Evolutionary conservation across 2,888 invertebrate species (phyloP).

Genomic region (Stegophylla sp.): DNA sequence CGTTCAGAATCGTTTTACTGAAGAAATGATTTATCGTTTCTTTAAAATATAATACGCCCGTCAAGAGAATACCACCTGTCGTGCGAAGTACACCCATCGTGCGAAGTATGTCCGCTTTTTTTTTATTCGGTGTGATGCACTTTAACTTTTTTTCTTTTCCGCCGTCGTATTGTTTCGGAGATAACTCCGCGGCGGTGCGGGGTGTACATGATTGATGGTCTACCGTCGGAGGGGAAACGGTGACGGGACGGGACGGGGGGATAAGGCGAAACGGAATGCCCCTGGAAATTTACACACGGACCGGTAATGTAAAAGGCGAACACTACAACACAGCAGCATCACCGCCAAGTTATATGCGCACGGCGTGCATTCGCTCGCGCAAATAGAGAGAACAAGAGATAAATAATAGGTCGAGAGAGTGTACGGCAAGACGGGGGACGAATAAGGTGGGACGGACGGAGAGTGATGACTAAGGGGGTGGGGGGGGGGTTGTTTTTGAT

Average conservation of each 20-base stretch:
- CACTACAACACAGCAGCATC: not conserved
- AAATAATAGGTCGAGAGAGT: not conserved
- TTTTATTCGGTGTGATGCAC: constrained; percentile 5
- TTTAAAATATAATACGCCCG: too few relatives aligned
- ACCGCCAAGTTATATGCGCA: not conserved
- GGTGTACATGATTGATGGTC: constrained; percentile 50
- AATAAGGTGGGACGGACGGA: not conserved
- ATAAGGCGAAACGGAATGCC: constrained; percentile 36
- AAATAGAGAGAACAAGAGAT: not conserved
- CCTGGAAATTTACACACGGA: constrained; percentile 57
- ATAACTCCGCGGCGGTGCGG: constrained; percentile 12
- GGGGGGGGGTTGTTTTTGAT: constrained; percentile 18
- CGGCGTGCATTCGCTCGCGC: not conserved
- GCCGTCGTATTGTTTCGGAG: constrained; percentile 38
- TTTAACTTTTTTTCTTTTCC: constrained; percentile 3
- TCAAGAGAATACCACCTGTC: too few relatives aligned
- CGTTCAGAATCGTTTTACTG: too few relatives aligned
- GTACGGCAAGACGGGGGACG: not conserved
- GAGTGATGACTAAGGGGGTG: constrained; percentile 3
- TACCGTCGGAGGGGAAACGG: not conserved
- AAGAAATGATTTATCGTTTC: too few relatives aligned
- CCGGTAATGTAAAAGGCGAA: constrained; percentile 56
- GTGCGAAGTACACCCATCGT: too few relatives aligned
- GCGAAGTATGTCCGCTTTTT: too few relatives aligned
- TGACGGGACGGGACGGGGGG: too few relatives aligned